Base-by-base conservation (phyloP, 37 sponge, comb jelly and placozoan species). In the Chondrosia reniformis region DNA sequence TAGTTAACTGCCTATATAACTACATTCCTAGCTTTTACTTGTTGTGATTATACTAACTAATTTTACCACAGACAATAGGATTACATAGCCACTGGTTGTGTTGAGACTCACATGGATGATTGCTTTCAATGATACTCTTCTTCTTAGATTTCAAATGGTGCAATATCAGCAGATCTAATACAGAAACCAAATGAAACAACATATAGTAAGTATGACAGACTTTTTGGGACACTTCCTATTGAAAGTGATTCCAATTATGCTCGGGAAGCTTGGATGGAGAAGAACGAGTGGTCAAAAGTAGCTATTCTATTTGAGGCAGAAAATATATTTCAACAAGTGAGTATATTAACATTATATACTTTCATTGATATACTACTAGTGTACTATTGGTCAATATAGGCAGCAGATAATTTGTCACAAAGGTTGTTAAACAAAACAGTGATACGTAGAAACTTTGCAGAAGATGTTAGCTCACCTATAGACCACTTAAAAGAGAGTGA, bases 221-320 rank as follows among this genome's bases (percentile, higher is more conserved):
- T 91, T 46, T 83, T 81, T 37, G 67, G 87, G 10, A 84, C 84
- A 61, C 79, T 83, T 74, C 91, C 91, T 28, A 86, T 88, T 1
- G 88, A 91, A 74, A 46, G 28, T 31, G 63, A 64, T 37, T 37
- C 77, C 0, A 91, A 86, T 43, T 67, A 37, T 37, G 71, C 77
- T 0, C 44, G 84, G 25, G 77, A 83, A 63, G 87, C 86, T 0
- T 49, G 86, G 46, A 86, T 86, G 84, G 28, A 80, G 10, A 33
- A 7, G n/a, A 86, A 80, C 65, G 74, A 81, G 28, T 91, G 91
- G 91, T 46, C 21, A 1, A 76, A 58, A 25, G 84, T 91, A 30
- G 91, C 88, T 44, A 80, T 76, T 3, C 67, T 91, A 0, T 81
- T 86, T 61, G 74, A 91, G 31, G 83, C 91, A 25, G 33, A 76